A percentile compares a stretch with the other conserved stretches of the same genome.
phyloP scores from a whole-genome alignment of 2,113 vertebrate genomes.

The Theristicus caerulescens region DNA sequence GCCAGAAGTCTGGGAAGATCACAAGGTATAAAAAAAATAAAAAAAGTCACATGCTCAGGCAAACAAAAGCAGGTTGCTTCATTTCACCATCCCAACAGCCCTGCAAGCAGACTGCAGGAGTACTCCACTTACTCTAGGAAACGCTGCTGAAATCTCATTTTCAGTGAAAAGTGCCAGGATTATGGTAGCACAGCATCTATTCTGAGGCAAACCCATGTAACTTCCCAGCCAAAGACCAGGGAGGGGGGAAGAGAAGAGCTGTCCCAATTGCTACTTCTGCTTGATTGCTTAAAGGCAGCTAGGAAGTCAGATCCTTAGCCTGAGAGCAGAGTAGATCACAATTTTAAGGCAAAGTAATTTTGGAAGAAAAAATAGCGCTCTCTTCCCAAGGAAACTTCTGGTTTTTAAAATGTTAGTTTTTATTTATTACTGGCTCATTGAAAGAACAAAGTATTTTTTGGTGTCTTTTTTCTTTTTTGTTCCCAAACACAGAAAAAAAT shows the following conservation, averaged over 20 bases:
- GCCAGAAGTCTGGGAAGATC: conserved; percentile 50
- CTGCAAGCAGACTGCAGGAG: not conserved
- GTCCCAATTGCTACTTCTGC: not conserved
- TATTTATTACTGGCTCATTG: conserved; percentile 59
- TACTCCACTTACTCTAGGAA: conserved; percentile 4
- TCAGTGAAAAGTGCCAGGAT: conserved; percentile 34
- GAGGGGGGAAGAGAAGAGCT: not conserved
- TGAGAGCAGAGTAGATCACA: not conserved
- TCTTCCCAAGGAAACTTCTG: conserved; percentile 59
- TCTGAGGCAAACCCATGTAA: conserved; percentile 14
- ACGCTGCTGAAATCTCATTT: not conserved
- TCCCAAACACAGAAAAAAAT: not conserved
- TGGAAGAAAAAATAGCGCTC: conserved; percentile 24
- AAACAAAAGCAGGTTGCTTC: conserved; percentile 42
- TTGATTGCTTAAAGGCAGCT: conserved; percentile 31
- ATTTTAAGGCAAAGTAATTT: conserved; percentile 10
- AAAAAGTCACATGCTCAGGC: not conserved
- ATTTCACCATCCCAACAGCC: not conserved
- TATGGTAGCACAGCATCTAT: conserved; percentile 21
- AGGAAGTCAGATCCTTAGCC: not conserved
- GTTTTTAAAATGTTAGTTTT: not conserved
- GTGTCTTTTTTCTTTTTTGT: conserved; percentile 10
- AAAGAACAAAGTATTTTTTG: conserved; percentile 54
- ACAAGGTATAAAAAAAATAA: not conserved
- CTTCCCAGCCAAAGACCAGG: not conserved